Base-by-base conservation (phyloP, 2,888 invertebrate genomes). In the Ormyrus pomaceus region DNA sequence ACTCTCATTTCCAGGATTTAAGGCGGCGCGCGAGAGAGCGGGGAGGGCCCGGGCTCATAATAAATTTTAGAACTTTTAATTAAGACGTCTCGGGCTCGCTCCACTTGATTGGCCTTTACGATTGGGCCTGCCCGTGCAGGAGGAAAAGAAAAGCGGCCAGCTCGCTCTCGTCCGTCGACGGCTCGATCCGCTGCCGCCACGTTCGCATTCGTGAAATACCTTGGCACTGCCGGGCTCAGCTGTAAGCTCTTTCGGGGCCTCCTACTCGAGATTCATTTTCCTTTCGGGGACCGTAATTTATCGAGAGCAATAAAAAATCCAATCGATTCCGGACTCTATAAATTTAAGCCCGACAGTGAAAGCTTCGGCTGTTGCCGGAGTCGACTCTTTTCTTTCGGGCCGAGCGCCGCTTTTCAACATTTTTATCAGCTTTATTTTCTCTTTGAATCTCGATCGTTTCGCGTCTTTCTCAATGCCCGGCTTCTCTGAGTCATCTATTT, bases 171-270 rank as follows among this genome's bases (percentile, higher is more conserved):
- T 66, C 78, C 83, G 83, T 19, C 19, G 19, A 19, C 19, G 19
- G 19, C 19, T 19, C 19, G 19, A 19, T 19, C 19, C 75, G 77
- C 77, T 73, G 34, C 62, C 53, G 53, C 66, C 80, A 77, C 80
- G 87, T 82, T 86, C 86, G 87, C 86, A 87, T 86, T 86, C 85
- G 84, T 85, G 84, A 86, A 86, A 87, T 87, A 86, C 82, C 84
- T 86, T 86, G 83, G 86, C 86, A 86, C 84, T 83, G 48, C n/a
- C 65, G 53, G 13, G n/a, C 45, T 34, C 68, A 70, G 51, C 58
- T n/a, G 48, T 13, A 6, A n/a, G 8, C 45, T 61, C 6, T 50
- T 46, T 46, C 51, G 34, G 34, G 34, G n/a, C 34, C 55, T 68
- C 50, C 5, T 9, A 11, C 64, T 19, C 66, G 68, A 59, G 73